phyloP scores from a whole-genome alignment of 92 coral and sea anemone genomes.

The Porites lobata region DNA sequence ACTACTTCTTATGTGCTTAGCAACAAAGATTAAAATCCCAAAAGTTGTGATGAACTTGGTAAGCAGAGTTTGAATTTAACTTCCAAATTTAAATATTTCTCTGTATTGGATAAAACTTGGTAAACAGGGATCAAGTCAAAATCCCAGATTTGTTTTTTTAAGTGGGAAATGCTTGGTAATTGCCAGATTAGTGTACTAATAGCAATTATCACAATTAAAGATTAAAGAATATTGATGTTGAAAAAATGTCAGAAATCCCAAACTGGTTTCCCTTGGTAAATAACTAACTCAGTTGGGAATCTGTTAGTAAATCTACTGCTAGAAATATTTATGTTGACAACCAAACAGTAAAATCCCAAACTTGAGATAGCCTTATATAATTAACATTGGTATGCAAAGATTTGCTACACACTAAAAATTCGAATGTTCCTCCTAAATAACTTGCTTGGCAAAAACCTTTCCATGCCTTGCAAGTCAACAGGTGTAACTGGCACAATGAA shows the following conservation, averaged over 20 bases:
- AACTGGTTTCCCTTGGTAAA: not conserved
- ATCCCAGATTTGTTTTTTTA: slow-evolving; percentile 13
- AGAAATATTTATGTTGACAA: not conserved
- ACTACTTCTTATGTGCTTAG: not conserved
- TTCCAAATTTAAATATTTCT: not conserved
- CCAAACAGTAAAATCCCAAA: not conserved
- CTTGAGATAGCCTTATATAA: not conserved
- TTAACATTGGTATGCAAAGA: not conserved
- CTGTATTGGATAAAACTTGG: not conserved
- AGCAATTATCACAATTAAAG: too few relatives aligned
- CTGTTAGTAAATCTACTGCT: slow-evolving; percentile 2
- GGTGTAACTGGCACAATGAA: not conserved
- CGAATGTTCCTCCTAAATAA: not conserved
- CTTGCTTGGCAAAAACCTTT: not conserved
- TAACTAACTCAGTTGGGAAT: slow-evolving; percentile 22
- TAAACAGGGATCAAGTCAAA: not conserved
- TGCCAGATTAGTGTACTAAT: too few relatives aligned
- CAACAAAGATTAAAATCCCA: slow-evolving; percentile 1
- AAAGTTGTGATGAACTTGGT: slow-evolving; percentile 2
- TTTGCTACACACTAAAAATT: not conserved
- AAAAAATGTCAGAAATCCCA: slow-evolving; percentile 40
- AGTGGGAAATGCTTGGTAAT: slow-evolving; percentile 33
- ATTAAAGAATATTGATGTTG: not conserved
- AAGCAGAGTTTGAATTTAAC: slow-evolving; percentile 8
- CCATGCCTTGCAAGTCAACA: not conserved